Percentiles rank a stretch among this genome's conserved stretches.
Evolutionary conservation across 2,797 vertebrate species (phyloP).

Genomic region (Halcyon chelicuti): DNA sequence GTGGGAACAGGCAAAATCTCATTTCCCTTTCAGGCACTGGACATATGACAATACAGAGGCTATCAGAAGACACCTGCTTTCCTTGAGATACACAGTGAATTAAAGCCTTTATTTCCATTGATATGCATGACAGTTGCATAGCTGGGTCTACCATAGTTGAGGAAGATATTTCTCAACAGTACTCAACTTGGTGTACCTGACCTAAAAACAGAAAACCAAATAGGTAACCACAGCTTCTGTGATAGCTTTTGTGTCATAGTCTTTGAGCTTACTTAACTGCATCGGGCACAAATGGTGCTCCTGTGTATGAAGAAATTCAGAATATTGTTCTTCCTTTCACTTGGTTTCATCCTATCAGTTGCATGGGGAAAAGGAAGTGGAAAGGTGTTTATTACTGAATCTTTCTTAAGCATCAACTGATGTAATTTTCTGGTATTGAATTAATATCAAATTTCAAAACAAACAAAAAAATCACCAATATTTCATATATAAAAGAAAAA

Average conservation of each 20-base stretch:
- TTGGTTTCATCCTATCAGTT: background rate
- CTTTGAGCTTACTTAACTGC: background rate
- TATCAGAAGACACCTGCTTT: background rate
- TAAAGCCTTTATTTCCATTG: background rate
- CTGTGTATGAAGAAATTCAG: background rate
- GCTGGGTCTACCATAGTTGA: background rate
- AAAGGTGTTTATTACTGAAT: background rate
- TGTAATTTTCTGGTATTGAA: background rate
- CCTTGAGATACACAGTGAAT: background rate
- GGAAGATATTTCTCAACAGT: fast-evolving
- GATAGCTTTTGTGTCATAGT: background rate
- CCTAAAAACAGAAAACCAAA: background rate
- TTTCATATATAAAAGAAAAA: background rate
- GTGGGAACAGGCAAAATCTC: background rate
- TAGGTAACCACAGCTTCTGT: background rate
- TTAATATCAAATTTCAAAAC: background rate
- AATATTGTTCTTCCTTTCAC: background rate
- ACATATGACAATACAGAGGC: background rate
- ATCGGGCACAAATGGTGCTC: background rate
- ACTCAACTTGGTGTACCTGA: background rate
- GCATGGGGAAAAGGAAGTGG: background rate
- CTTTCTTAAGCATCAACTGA: background rate
- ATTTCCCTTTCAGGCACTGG: slow-evolving; percentile 8
- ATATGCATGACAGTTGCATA: background rate
- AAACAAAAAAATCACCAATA: background rate